Percentiles rank a stretch among this genome's conserved stretches.
These are phyloP conservation scores for Myotis yumanensis DNA, from an alignment of 2,113 vertebrate genomes.

Conservation along the genomic window DNA sequence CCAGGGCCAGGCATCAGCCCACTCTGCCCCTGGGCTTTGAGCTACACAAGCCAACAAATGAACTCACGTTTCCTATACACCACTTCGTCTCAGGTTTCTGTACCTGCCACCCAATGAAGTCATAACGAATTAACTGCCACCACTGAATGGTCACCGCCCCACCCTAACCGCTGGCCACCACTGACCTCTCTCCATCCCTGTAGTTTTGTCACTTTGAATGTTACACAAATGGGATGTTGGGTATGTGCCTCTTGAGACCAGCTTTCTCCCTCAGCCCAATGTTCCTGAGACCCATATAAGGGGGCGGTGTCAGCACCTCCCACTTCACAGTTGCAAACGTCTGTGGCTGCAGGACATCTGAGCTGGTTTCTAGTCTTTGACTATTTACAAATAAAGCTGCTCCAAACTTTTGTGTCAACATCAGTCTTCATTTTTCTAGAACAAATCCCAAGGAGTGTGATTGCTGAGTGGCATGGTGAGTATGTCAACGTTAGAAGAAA, in stretches of 20 bases:
- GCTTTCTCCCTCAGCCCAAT: neutral
- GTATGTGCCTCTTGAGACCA: neutral
- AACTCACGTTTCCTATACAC: neutral
- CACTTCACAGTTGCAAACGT: neutral
- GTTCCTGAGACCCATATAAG: neutral
- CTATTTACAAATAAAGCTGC: neutral
- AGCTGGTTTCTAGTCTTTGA: neutral
- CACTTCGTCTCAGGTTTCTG: neutral
- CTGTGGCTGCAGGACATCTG: neutral
- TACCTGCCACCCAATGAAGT: neutral
- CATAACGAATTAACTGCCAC: too few species aligned
- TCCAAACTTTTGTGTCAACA: neutral
- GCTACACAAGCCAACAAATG: neutral
- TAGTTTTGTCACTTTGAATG: neutral
- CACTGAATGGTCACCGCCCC: too few species aligned
- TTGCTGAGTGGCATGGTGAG: neutral
- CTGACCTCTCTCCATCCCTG: neutral
- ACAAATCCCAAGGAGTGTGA: neutral
- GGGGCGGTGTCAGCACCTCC: neutral
- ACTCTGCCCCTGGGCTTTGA: neutral
- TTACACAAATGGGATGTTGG: neutral
- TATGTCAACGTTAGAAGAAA: neutral
- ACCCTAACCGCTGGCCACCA: too few species aligned
- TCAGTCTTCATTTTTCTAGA: neutral
- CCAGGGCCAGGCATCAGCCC: too few species aligned